A percentile compares a stretch with the other conserved stretches of the same genome.
phyloP scores from a whole-genome alignment of 2,797 vertebrate species.

The Sebastolobus altivelis region DNA sequence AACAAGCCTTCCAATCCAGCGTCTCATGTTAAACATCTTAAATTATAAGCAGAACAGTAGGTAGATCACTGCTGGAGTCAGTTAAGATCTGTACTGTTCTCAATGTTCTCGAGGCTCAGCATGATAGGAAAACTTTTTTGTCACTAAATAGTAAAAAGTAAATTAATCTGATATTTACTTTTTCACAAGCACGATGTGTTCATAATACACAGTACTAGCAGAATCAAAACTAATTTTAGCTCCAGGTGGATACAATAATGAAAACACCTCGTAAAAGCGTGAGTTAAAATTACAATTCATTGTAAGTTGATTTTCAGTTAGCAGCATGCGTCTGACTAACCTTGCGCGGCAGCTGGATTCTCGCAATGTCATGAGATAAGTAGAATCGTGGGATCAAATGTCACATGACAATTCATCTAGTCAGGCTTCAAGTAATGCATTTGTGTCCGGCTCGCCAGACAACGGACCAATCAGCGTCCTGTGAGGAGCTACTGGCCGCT shows the following conservation, averaged over 20 bases:
- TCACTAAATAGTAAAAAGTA: neutral
- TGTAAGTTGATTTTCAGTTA: neutral
- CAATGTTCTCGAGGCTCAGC: neutral
- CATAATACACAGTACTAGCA: neutral
- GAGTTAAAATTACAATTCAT: neutral
- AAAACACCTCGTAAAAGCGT: neutral
- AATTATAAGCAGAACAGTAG: neutral
- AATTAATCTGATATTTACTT: neutral
- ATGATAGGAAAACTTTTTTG: neutral
- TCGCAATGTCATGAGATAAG: no score
- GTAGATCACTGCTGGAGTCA: neutral
- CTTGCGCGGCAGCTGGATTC: no score
- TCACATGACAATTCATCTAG: no score
- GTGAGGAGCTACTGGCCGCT: no score
- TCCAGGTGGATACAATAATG: neutral
- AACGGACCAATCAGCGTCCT: no score
- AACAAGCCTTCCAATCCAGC: constrained; percentile 9
- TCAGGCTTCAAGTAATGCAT: no score
- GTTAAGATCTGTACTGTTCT: neutral
- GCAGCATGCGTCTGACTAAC: neutral
- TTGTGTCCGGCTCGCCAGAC: no score
- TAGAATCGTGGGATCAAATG: no score
- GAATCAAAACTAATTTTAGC: neutral
- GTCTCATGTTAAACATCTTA: constrained; percentile 11
- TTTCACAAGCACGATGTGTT: neutral